These are phyloP conservation scores for Pollenia angustigena DNA, from an alignment of 2,888 invertebrate genomes.

Conservation along the genomic window DNA sequence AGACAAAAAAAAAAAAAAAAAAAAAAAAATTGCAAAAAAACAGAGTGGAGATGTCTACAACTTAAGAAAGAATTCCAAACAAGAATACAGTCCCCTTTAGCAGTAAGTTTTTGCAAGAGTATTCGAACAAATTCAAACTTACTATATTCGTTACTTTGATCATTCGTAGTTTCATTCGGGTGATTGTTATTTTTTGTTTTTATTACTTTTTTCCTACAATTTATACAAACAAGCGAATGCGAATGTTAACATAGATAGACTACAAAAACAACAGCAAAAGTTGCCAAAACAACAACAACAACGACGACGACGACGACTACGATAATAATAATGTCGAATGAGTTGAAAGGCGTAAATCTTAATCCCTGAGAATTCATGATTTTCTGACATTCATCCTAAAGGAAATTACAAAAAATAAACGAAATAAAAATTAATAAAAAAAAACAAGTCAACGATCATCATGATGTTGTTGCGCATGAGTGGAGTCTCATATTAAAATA, in stretches of 20 bases:
- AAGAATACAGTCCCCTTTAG: slow-evolving; percentile 59
- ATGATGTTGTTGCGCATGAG: slow-evolving; percentile 64
- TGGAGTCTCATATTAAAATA: slow-evolving; percentile 61
- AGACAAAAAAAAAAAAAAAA: slow-evolving; percentile 74
- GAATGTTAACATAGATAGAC: slow-evolving; percentile 33
- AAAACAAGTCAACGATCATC: slow-evolving; percentile 43
- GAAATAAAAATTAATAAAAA: slow-evolving; percentile 8
- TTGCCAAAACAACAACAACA: slow-evolving; percentile 39
- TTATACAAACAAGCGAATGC: slow-evolving; percentile 43
- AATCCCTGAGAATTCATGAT: slow-evolving; percentile 74
- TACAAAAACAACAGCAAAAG: slow-evolving; percentile 22
- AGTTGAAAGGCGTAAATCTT: slow-evolving; percentile 74
- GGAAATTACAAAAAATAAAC: slow-evolving; percentile 49
- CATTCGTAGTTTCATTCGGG: slow-evolving; percentile 44
- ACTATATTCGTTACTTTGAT: slow-evolving; percentile 50
- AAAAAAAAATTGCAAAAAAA: neutral
- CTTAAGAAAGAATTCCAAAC: slow-evolving; percentile 60
- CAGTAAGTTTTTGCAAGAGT: slow-evolving; percentile 48
- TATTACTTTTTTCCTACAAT: slow-evolving; percentile 46
- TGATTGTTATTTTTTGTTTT: slow-evolving; percentile 16
- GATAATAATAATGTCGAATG: slow-evolving; percentile 73
- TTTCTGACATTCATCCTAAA: slow-evolving; percentile 72
- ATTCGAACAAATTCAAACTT: slow-evolving; percentile 52
- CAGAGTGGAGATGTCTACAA: slow-evolving; percentile 45
- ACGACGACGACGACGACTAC: slow-evolving; percentile 57